Evolutionary conservation across 1,140 invertebrate genomes (phyloP).

Genomic region (Drosophila santomea): DNA sequence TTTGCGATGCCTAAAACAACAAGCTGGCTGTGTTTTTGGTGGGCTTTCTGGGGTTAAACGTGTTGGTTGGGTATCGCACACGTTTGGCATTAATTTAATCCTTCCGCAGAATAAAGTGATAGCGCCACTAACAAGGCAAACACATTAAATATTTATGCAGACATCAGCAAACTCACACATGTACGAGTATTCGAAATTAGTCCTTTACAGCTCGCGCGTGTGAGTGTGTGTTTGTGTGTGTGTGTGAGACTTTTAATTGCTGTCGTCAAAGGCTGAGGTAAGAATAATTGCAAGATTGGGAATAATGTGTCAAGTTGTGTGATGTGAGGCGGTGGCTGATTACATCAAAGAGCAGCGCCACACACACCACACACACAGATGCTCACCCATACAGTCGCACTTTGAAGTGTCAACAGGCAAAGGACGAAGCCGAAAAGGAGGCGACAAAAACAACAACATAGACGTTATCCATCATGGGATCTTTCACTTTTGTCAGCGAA

Average conservation of each 20-base stretch:
- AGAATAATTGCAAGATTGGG: slow-evolving; percentile 84
- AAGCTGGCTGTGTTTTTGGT: slow-evolving; percentile 36
- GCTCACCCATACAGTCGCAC: slow-evolving; percentile 52
- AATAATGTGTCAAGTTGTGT: slow-evolving; percentile 72
- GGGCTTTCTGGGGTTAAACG: slow-evolving; percentile 18
- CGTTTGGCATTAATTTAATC: slow-evolving; percentile 84
- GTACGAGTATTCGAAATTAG: slow-evolving; percentile 42
- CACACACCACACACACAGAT: slow-evolving; percentile 11
- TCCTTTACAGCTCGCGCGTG: slow-evolving; percentile 41
- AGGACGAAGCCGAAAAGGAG: slow-evolving; percentile 40
- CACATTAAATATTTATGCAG: slow-evolving; percentile 81
- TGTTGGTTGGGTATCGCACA: slow-evolving; percentile 30
- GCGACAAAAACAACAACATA: slow-evolving; percentile 33
- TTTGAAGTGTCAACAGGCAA: slow-evolving; percentile 83
- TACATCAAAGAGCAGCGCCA: slow-evolving; percentile 66
- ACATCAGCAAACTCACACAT: slow-evolving; percentile 52
- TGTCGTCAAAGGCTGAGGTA: slow-evolving; percentile 80
- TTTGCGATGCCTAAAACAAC: slow-evolving; percentile 72
- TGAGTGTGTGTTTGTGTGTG: slow-evolving; percentile 34
- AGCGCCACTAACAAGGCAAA: slow-evolving; percentile 84
- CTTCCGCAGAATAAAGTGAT: slow-evolving; percentile 84
- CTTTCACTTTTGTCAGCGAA: slow-evolving; percentile 85
- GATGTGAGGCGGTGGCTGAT: slow-evolving; percentile 51
- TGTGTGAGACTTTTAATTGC: slow-evolving; percentile 68
- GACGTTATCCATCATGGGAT: slow-evolving; percentile 81